These are phyloP conservation scores for Pararge aegeria DNA, from an alignment of 1,140 invertebrate genomes.

Conservation along the genomic window DNA sequence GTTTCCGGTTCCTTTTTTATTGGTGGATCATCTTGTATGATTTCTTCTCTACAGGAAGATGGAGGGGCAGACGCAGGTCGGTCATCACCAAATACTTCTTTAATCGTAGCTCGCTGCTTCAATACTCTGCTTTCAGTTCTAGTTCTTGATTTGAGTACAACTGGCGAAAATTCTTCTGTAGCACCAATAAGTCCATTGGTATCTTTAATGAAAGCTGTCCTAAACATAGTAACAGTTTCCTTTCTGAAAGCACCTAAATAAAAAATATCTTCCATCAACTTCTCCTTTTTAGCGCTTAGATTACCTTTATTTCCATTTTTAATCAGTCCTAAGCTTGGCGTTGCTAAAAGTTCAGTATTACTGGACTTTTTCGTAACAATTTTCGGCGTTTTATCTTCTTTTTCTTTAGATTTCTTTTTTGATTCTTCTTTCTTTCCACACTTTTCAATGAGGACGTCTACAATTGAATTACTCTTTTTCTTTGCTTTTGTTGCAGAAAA, in stretches of 20 bases:
- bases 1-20: constrained; percentile 59
- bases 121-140: constrained; percentile 87
- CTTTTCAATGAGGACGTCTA: constrained; percentile 83
- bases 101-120: constrained; percentile 88
- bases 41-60: constrained; percentile 70
- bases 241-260: constrained; percentile 85
- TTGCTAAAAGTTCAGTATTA: constrained; percentile 82
- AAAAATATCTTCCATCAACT: constrained; percentile 78
- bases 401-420: constrained; percentile 80
- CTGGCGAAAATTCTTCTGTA: constrained; percentile 83
- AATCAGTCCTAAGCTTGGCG: constrained; percentile 78
- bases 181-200: constrained; percentile 79
- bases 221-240: constrained; percentile 85
- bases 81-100: constrained; percentile 87
- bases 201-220: constrained; percentile 85
- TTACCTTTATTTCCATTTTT: constrained; percentile 76
- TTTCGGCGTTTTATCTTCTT: constrained; percentile 73
- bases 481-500: constrained; percentile 78
- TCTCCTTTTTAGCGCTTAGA: constrained; percentile 77
- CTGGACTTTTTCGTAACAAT: constrained; percentile 79
- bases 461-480: constrained; percentile 81
- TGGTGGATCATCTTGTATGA: constrained; percentile 46
- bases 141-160: constrained; percentile 87
- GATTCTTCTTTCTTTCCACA: constrained; percentile 81
- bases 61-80: constrained; percentile 78